Evolutionary conservation across 1,140 invertebrate genomes (phyloP), one percentile per base, ranked within the genome.

Genomic region (Geopemphigus sp.): DNA sequence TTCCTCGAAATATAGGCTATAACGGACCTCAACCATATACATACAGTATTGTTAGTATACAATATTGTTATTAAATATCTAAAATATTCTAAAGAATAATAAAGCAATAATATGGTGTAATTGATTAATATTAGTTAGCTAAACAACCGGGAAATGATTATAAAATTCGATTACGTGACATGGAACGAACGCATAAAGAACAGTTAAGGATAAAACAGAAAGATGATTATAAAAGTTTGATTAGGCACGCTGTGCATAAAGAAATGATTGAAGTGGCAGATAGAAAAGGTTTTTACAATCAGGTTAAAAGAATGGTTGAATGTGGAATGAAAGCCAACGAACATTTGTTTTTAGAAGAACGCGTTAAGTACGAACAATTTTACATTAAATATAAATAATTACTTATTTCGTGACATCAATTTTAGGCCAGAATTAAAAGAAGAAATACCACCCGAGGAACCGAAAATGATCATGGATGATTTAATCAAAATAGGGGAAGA

Each of bases 281-380:
- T 50, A 78, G n/a, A 22, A 78, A 78, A 15, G 26, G 6, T 54
- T 14, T 78, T 19, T 63, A 63, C 12, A 78, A 78, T 29, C 74
- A 29, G 1, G 63, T 78, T 11, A 78, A 78, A 61, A 15, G n/a
- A 19, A 78, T 78, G 74, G 74, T 78, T 24, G 74, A 78, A 17
- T 47, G 22, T 50, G 74, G 22, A 78, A 78, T 78, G 74, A 78
- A 78, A 19, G 57, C 57, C 1, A 63, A 78, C 10, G 74, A 78
- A 63, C 57, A 78, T 63, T 61, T 78, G 29, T 78, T 78, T 47
- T 11, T 26, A 26, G 74, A 78, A 63, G 22, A 59, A 47, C 2
- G 24, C 47, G 12, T 1, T 50, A 61, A 59, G 74, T 78, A n/a
- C 17, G 54, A 29, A 61, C n/a, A n/a, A n/a, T 73, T n/a, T n/a